Evolutionary conservation across 2,113 vertebrate species (phyloP).

Genomic region (Cyanistes caeruleus): DNA sequence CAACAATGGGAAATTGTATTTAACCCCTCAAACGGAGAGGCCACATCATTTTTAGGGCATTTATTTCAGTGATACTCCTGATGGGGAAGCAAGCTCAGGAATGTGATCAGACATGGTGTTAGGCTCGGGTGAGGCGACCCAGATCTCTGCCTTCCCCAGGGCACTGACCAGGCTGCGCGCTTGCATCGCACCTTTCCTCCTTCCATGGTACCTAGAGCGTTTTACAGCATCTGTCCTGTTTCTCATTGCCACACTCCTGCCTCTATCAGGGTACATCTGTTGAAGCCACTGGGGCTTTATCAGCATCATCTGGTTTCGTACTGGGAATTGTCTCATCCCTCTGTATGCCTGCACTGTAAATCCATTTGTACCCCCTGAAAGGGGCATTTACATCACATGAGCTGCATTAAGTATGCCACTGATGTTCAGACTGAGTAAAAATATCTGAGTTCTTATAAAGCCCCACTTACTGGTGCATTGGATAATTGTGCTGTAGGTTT

Average conservation of each 20-base stretch:
- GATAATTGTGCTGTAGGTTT: background rate
- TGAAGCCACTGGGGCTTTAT: background rate
- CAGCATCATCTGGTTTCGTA: background rate
- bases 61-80: background rate
- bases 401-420: background rate
- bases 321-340: background rate
- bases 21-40: background rate
- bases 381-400: background rate
- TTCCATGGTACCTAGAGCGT: background rate
- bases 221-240: background rate
- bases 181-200: background rate
- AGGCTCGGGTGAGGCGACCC: constrained; percentile 32
- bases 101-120: background rate
- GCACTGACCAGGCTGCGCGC: background rate
- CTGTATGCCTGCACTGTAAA: background rate
- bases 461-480: background rate
- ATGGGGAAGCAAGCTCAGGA: background rate
- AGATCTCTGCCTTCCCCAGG: background rate
- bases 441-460: background rate
- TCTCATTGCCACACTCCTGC: background rate
- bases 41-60: background rate
- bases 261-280: background rate
- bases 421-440: background rate
- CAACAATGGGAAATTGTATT: background rate
- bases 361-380: background rate